Evolutionary conservation across 2,113 vertebrate genomes (phyloP).

Genomic region (Ageneiosus marmoratus): DNA sequence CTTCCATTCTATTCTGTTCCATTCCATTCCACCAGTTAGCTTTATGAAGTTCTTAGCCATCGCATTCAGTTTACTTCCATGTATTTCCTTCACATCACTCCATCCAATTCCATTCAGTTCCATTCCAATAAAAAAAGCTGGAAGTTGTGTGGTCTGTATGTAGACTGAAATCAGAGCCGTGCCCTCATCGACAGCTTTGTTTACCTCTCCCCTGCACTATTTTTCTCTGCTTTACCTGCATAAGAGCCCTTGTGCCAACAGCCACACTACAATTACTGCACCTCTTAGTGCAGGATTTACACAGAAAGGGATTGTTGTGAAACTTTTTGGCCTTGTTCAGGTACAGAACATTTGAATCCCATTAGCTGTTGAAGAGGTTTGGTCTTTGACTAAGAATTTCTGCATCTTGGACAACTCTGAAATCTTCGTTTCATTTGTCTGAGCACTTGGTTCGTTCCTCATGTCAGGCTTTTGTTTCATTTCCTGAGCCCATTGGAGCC

Average conservation of each 20-base stretch:
- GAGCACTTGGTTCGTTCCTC: neutral
- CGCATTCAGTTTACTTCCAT: too few relatives aligned
- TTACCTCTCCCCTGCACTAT: slow-evolving; percentile 36
- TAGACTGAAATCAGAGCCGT: slow-evolving; percentile 26
- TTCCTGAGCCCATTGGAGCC: neutral
- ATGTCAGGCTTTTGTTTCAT: neutral
- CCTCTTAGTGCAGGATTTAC: slow-evolving; percentile 1
- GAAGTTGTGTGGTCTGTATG: slow-evolving; percentile 10
- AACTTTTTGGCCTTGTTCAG: neutral
- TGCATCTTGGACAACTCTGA: neutral
- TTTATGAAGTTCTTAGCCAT: neutral
- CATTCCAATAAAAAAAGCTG: neutral
- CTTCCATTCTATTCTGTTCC: neutral
- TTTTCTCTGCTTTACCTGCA: slow-evolving; percentile 30
- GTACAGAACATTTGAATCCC: slow-evolving; percentile 3
- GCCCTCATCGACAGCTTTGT: slow-evolving; percentile 29
- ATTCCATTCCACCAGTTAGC: neutral
- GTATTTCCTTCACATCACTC: too few relatives aligned
- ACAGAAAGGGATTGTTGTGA: slow-evolving; percentile 21
- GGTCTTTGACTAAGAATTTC: neutral
- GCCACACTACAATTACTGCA: slow-evolving; percentile 16
- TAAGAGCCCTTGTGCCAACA: slow-evolving; percentile 11
- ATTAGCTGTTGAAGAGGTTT: slow-evolving; percentile 18
- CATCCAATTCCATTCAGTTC: neutral
- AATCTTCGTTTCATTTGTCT: slow-evolving; percentile 12